A percentile compares a stretch with the other conserved stretches of the same genome.
Conservation (phyloP, 2,113 vertebrate species). For the Scophthalmus maximus region DNA sequence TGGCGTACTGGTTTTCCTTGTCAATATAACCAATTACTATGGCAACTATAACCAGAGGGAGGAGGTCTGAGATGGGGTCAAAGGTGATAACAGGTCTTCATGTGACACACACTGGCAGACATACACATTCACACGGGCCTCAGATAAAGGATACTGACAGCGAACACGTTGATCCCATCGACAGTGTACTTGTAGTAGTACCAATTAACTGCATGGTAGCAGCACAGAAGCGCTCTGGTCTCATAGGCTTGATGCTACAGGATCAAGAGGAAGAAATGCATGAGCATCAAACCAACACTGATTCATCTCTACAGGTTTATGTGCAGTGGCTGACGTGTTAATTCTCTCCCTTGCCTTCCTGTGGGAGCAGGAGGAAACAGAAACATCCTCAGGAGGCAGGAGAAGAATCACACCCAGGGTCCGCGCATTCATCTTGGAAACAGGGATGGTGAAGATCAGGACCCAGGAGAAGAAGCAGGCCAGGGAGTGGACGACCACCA, state of each 20-base stretch:
- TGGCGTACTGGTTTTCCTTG: conserved; percentile 80
- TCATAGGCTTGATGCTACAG: conserved; percentile 73
- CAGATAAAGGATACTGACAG: conserved; percentile 85
- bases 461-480: conserved; percentile 84
- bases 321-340: not conserved
- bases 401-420: conserved; percentile 73
- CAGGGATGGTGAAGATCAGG: conserved; percentile 84
- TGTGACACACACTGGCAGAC: not conserved
- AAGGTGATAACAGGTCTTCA: conserved; percentile 62
- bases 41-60: conserved; percentile 86
- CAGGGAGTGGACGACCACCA: conserved; percentile 81
- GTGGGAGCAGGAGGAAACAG: conserved; percentile 58
- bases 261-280: conserved; percentile 6
- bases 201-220: conserved; percentile 83
- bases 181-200: conserved; percentile 90
- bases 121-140: not conserved
- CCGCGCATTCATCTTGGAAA: conserved; percentile 83
- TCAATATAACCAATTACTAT: conserved; percentile 88
- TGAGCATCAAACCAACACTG: not conserved
- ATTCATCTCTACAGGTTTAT: not conserved
- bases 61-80: conserved; percentile 82
- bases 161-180: conserved; percentile 87
- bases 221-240: conserved; percentile 81
- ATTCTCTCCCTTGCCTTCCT: conserved; percentile 61
- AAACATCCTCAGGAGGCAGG: conserved; percentile 77